phyloP scores from a whole-genome alignment of 2,797 vertebrate genomes.

The Spinus olivaceus region DNA sequence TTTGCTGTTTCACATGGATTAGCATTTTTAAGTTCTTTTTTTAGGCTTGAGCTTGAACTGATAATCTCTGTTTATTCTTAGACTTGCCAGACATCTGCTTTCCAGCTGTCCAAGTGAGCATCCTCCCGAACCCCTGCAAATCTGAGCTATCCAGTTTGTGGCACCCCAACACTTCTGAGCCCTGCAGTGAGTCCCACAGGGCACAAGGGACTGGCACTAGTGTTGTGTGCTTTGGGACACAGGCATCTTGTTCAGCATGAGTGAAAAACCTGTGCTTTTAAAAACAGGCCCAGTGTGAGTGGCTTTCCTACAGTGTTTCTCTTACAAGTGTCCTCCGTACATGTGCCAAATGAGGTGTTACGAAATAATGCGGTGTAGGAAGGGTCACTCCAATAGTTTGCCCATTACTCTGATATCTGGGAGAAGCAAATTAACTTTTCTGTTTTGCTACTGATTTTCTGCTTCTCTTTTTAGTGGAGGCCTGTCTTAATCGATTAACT shows the following conservation, averaged over 20 bases:
- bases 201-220: rapidly evolving
- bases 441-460: not conserved
- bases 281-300: not conserved
- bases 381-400: not conserved
- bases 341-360: not conserved
- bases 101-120: not conserved
- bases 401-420: not conserved
- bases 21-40: conserved; percentile 1
- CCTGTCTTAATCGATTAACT: not conserved
- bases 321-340: not conserved
- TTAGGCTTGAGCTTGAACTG: conserved; percentile 1
- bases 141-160: not conserved
- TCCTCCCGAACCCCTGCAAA: not conserved
- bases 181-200: not conserved
- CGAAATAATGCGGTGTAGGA: rapidly evolving
- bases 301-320: not conserved
- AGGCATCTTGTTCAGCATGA: not conserved
- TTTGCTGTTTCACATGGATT: conserved; percentile 15
- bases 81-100: conserved; percentile 8
- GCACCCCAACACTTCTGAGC: not conserved
- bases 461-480: not conserved
- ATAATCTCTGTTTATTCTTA: conserved; percentile 5
- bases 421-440: not conserved
- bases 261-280: not conserved
- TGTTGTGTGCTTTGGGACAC: not conserved